These are phyloP conservation scores for Heliconius hewitsoni DNA, from an alignment of 1,140 invertebrate genomes.

Conservation along the genomic window DNA sequence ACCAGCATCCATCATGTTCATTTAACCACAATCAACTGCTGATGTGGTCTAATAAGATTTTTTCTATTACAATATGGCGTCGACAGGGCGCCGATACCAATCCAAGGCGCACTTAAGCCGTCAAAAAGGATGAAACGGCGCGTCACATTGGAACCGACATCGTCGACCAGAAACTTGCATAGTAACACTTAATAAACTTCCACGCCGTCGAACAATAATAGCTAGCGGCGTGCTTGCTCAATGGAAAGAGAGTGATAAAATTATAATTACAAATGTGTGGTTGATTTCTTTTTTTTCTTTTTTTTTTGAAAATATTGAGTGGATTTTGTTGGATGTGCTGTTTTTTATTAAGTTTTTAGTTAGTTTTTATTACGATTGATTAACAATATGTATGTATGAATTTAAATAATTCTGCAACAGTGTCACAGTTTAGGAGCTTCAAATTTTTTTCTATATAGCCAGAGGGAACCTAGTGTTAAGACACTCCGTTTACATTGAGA, in stretches of 20 bases:
- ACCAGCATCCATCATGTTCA: not conserved
- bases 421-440: too few species aligned
- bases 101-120: constrained; percentile 59
- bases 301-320: not conserved
- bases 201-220: constrained; percentile 29
- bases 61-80: constrained; percentile 41
- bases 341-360: too few species aligned
- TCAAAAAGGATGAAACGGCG: constrained; percentile 58
- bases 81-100: constrained; percentile 44
- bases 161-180: constrained; percentile 30
- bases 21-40: not conserved
- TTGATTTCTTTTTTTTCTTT: not conserved
- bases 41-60: not conserved
- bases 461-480: too few species aligned
- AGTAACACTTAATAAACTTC: constrained; percentile 39
- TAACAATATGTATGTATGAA: too few species aligned
- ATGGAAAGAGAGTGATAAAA: constrained; percentile 38
- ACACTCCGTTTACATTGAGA: too few species aligned
- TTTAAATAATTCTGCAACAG: too few species aligned
- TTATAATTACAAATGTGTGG: constrained; percentile 14
- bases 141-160: constrained; percentile 56
- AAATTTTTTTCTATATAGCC: too few species aligned
- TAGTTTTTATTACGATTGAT: too few species aligned
- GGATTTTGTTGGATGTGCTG: not conserved
- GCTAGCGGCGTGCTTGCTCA: constrained; percentile 23